A percentile compares a stretch with the other conserved stretches of the same genome.
Conservation (phyloP, 2,797 vertebrate genomes). For the Parauchenoglanis punctatus region DNA sequence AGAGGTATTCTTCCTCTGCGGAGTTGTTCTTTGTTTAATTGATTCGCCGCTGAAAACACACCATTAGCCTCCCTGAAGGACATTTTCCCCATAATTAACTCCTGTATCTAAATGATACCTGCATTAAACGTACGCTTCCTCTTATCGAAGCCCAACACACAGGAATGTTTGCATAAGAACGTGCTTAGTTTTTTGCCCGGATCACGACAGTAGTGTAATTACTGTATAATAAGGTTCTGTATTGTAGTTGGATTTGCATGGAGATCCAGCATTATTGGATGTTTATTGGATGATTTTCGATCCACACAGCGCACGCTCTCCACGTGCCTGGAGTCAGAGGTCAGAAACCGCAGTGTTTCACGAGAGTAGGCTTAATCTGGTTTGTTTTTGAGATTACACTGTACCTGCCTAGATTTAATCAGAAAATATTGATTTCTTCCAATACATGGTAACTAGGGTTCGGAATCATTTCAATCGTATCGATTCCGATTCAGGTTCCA, state of each 20-base stretch:
- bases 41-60: background rate
- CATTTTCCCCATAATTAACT: slow-evolving; percentile 14
- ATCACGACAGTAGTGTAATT: slow-evolving; percentile 58
- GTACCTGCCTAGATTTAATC: background rate
- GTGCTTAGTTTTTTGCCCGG: background rate
- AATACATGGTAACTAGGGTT: background rate
- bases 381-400: background rate
- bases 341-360: background rate
- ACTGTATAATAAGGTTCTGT: slow-evolving; percentile 14
- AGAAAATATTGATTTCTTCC: background rate
- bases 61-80: slow-evolving; percentile 4
- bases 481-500: too few species aligned
- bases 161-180: background rate
- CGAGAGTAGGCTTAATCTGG: background rate
- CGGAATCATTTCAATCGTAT: too few species aligned
- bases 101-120: slow-evolving; percentile 7
- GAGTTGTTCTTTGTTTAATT: background rate
- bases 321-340: background rate
- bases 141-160: background rate
- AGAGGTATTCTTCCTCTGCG: background rate
- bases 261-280: slow-evolving; percentile 3
- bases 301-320: background rate
- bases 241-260: background rate
- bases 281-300: background rate
- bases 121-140: background rate